These are phyloP conservation scores for Pseudomyrmex gracilis DNA, from an alignment of 1,140 invertebrate species.

Conservation along the genomic window DNA sequence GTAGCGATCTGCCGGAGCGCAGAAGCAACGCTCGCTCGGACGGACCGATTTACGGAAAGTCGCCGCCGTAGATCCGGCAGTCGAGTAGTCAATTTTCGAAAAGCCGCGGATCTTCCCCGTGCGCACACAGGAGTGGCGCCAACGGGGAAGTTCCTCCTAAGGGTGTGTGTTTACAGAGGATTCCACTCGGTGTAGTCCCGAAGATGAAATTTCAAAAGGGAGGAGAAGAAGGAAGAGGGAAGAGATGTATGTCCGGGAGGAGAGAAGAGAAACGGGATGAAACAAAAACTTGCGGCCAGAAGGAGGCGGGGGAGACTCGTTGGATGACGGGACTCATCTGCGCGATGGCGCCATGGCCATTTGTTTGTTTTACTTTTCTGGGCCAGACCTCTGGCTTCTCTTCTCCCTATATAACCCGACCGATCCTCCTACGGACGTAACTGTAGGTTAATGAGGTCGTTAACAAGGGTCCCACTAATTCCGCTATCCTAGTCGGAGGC, in stretches of 20 bases:
- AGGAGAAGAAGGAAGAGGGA: not conserved
- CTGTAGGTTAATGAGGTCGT: conserved; percentile 80
- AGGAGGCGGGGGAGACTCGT: conserved; percentile 43
- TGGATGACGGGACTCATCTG: conserved; percentile 84
- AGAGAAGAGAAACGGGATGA: conserved; percentile 53
- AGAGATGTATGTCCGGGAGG: conserved; percentile 15
- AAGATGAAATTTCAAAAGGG: conserved; percentile 77
- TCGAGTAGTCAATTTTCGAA: conserved; percentile 71
- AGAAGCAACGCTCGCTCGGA: not conserved
- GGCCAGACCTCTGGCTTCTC: conserved; percentile 49
- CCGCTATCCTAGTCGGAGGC: conserved; percentile 60
- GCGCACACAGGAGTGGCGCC: conserved; percentile 66
- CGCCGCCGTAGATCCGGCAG: conserved; percentile 12
- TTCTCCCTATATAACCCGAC: conserved; percentile 54
- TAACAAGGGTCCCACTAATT: conserved; percentile 78
- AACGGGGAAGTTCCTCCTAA: conserved; percentile 62
- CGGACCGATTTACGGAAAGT: not conserved
- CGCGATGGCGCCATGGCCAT: conserved; percentile 82
- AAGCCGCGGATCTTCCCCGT: conserved; percentile 39
- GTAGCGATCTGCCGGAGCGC: conserved; percentile 54
- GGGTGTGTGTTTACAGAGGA: conserved; percentile 81
- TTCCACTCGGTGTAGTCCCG: conserved; percentile 67
- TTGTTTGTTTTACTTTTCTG: conserved; percentile 83
- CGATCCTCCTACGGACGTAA: conserved; percentile 63
- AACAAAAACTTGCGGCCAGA: conserved; percentile 38